Evolutionary conservation across 2,888 invertebrate species (phyloP).

Genomic region (Apamea anceps): DNA sequence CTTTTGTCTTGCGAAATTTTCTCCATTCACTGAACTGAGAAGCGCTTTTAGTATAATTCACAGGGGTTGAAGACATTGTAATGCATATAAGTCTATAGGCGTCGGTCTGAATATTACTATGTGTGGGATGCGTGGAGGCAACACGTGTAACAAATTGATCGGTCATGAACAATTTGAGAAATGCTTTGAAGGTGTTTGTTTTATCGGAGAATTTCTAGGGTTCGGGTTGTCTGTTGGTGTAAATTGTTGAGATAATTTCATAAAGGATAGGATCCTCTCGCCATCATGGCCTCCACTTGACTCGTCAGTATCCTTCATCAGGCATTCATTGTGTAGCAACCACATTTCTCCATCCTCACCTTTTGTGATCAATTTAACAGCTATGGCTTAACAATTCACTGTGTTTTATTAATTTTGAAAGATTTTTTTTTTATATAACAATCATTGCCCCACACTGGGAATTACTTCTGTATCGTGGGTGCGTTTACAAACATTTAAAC

Average conservation of each 20-base stretch:
- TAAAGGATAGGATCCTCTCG: not conserved
- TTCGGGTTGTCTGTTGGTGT: not conserved
- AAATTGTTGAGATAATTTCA: not conserved
- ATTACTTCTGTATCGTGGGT: no score
- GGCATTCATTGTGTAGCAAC: not conserved
- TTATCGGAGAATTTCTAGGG: slow-evolving; percentile 7
- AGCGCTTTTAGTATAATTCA: slow-evolving; percentile 44
- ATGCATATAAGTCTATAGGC: slow-evolving; percentile 47
- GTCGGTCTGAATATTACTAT: slow-evolving; percentile 27
- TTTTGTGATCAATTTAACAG: not conserved
- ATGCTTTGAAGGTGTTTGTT: slow-evolving; percentile 40
- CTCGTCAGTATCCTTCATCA: not conserved
- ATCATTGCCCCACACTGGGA: no score
- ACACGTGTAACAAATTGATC: slow-evolving; percentile 33
- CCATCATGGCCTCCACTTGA: not conserved
- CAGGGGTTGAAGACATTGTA: slow-evolving; percentile 51
- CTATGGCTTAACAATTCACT: not conserved
- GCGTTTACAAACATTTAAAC: no score
- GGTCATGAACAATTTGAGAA: slow-evolving; percentile 18
- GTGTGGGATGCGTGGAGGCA: slow-evolving; percentile 2
- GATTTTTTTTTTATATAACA: no score
- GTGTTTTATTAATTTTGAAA: not conserved
- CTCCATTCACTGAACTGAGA: slow-evolving; percentile 45
- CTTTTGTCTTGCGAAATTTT: slow-evolving; percentile 49
- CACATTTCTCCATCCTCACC: not conserved